Percentiles rank a stretch among this genome's conserved stretches.
These are phyloP conservation scores for Hydrolagus affinis DNA, from an alignment of 2,113 vertebrate genomes.

Conservation along the genomic window DNA sequence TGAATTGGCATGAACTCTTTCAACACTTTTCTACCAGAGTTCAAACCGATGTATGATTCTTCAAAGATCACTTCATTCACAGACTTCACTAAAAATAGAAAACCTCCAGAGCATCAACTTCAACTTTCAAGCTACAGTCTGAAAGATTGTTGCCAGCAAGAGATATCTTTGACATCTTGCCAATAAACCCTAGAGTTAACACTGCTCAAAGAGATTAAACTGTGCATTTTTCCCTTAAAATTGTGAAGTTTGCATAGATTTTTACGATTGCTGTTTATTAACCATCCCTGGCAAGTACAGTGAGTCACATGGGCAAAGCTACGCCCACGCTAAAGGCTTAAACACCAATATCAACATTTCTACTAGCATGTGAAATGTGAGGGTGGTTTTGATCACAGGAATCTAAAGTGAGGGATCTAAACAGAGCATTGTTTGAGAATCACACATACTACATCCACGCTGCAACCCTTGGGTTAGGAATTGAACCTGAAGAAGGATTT, in stretches of 20 bases:
- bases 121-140: neutral
- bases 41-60: neutral
- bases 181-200: neutral
- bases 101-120: neutral
- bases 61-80: neutral
- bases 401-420: neutral
- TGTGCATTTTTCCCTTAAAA: neutral
- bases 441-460: neutral
- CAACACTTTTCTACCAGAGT: too few relatives aligned
- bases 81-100: neutral
- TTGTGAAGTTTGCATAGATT: neutral
- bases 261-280: constrained; percentile 1
- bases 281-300: neutral
- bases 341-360: neutral
- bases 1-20: too few relatives aligned
- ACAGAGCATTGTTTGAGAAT: neutral
- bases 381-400: neutral
- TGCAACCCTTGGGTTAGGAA: neutral
- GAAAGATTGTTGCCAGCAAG: neutral
- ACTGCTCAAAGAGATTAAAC: neutral
- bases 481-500: neutral
- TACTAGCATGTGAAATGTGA: neutral
- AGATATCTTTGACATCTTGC: neutral
- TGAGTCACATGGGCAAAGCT: neutral
- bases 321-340: neutral